Evolutionary conservation across 2,888 invertebrate genomes (phyloP), one percentile per base, ranked within the genome.

Genomic region (Notodonta ziczac): DNA sequence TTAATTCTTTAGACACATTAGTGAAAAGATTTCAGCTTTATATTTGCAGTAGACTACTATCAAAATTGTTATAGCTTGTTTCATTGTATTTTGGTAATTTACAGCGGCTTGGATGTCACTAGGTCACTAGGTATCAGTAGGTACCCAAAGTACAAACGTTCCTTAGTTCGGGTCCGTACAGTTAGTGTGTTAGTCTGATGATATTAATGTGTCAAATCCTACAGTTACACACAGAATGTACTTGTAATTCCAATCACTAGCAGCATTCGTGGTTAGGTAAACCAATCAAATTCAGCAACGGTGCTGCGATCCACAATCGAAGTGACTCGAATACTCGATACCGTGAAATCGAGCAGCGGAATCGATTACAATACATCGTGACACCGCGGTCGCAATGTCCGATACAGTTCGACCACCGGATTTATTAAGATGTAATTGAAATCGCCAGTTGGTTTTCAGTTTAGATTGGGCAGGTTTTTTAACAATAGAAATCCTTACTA

Each of bases 371-470:
- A 69, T 74, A 72, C 72, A 75, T 72, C 69, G 69, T 63, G 66
- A 70, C 70, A 66, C 67, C 65, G 74, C 72, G 74, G 73, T 69
- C 66, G 67, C 72, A 63, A 61, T 63, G 71, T 73, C 74, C 72
- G 61, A 67, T 73, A 61, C 71, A 68, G 67, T 64, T 66, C 62
- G 66, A 67, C 62, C 64, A 64, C 51, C 60, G 70, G 72, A 81
- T 81, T 81, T 80, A 81, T 78, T 72, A 70, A 67, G 70, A 70
- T 65, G 70, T 76, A 72, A 79, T 75, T 77, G 80, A 79, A 72
- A 74, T 69, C 58, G 69, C 61, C 60, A 14, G 57, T 66, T 64
- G 61, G 70, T 70, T 76, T 74, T 65, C 61, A 66, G 63, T 67
- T 68, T 57, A 14, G 56, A 42, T 62, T 62, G 52, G 58, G n/a